These are phyloP conservation scores for Zosterops japonicus DNA, from an alignment of 2,113 vertebrate genomes.

Conservation along the genomic window DNA sequence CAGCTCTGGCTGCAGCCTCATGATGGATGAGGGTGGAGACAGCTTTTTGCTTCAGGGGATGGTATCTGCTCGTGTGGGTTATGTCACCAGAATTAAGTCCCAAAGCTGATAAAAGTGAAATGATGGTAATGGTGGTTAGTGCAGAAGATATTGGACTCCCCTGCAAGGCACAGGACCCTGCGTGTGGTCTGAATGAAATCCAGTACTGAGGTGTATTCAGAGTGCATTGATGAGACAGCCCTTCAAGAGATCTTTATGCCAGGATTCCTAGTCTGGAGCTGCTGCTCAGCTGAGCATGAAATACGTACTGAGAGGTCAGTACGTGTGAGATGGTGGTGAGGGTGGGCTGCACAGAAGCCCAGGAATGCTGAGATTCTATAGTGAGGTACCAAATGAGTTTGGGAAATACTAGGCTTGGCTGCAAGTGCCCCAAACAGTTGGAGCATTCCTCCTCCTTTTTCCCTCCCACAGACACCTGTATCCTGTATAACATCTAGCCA, in stretches of 20 bases:
- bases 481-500: not conserved
- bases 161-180: not conserved
- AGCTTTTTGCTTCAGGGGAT: not conserved
- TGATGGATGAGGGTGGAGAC: not conserved
- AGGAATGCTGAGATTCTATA: not conserved
- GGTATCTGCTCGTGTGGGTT: not conserved
- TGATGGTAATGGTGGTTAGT: not conserved
- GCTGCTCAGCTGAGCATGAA: not conserved
- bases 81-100: not conserved
- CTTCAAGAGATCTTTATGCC: not conserved
- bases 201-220: not conserved
- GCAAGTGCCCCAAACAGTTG: not conserved
- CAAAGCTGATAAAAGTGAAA: not conserved
- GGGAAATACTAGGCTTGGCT: not conserved
- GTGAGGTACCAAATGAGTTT: not conserved
- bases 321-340: not conserved
- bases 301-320: not conserved
- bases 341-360: not conserved
- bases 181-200: not conserved
- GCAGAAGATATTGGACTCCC: not conserved
- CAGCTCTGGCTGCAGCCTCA: not conserved
- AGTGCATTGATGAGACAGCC: not conserved
- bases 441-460: not conserved
- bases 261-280: not conserved
- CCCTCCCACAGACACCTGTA: accelerated